Evolutionary conservation across 2,888 invertebrate species (phyloP).

Genomic region (Acronicta aceris): DNA sequence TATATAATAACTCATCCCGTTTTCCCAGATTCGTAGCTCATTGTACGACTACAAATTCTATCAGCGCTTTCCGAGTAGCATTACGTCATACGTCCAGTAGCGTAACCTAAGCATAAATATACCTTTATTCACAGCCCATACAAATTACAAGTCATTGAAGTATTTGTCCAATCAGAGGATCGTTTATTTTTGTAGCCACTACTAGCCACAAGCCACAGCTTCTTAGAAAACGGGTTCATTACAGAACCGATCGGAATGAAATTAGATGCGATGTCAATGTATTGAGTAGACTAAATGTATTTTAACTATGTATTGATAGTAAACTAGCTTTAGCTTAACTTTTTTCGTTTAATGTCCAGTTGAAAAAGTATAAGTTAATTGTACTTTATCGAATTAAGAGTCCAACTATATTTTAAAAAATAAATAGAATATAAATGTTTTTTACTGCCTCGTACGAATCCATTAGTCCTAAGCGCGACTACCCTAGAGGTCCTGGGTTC

Average conservation of each 20-base stretch:
- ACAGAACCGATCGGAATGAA: slow-evolving; percentile 52
- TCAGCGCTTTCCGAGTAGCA: not conserved
- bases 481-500: too few species aligned
- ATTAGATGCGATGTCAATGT: slow-evolving; percentile 44
- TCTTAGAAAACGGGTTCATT: slow-evolving; percentile 46
- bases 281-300: slow-evolving; percentile 3
- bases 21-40: too few species aligned
- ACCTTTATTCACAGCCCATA: slow-evolving; percentile 13
- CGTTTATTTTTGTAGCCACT: slow-evolving; percentile 51
- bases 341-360: not conserved
- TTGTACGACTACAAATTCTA: too few species aligned
- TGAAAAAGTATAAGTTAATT: too few species aligned
- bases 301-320: not conserved
- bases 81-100: slow-evolving; percentile 1
- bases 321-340: not conserved
- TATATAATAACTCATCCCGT: too few species aligned
- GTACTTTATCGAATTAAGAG: too few species aligned
- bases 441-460: too few species aligned
- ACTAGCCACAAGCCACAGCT: slow-evolving; percentile 8
- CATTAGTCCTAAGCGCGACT: too few species aligned
- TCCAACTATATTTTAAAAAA: too few species aligned
- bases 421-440: too few species aligned
- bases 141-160: slow-evolving; percentile 62
- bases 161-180: slow-evolving; percentile 56
- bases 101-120: slow-evolving; percentile 29